Conservation (phyloP, 1,140 invertebrate species). For the Calephelis virginiensis region DNA sequence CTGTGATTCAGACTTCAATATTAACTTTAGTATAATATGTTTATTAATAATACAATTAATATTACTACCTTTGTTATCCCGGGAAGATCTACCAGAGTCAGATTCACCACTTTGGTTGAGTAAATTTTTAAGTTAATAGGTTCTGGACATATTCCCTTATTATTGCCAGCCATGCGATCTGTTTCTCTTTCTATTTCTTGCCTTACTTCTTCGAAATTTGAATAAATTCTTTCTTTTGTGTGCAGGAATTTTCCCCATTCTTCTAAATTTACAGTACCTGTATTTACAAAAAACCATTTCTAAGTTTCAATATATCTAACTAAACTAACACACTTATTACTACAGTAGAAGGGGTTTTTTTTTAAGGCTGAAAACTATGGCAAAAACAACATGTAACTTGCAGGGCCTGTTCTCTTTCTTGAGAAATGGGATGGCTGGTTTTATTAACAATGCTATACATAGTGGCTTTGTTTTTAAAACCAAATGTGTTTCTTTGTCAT, state of each 20-base stretch:
- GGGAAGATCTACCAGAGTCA: slow-evolving; percentile 98
- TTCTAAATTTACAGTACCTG: slow-evolving; percentile 90
- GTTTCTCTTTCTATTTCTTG: slow-evolving; percentile 97
- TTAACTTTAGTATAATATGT: not conserved
- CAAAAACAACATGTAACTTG: too few species aligned
- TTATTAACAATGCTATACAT: too few species aligned
- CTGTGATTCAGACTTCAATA: not conserved
- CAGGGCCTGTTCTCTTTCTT: too few species aligned
- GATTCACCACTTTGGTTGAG: slow-evolving; percentile 95
- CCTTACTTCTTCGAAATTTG: slow-evolving; percentile 95
- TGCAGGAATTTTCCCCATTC: slow-evolving; percentile 99
- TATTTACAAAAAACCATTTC: not conserved
- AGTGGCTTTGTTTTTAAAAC: too few species aligned
- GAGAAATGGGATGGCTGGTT: too few species aligned
- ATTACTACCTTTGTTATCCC: slow-evolving; percentile 95
- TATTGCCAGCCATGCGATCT: slow-evolving; percentile 93
- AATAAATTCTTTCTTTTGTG: slow-evolving; percentile 92
- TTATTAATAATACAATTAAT: too few species aligned
- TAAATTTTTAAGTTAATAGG: slow-evolving; percentile 98
- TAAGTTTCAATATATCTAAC: too few species aligned
- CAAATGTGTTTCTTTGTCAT: too few species aligned
- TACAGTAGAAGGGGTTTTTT: too few species aligned
- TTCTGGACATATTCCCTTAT: slow-evolving; percentile 97
- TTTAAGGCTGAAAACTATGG: too few species aligned
- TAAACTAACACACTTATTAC: too few species aligned